Conservation (phyloP, 2,113 vertebrate genomes). For the Colistium nudipinnis region DNA sequence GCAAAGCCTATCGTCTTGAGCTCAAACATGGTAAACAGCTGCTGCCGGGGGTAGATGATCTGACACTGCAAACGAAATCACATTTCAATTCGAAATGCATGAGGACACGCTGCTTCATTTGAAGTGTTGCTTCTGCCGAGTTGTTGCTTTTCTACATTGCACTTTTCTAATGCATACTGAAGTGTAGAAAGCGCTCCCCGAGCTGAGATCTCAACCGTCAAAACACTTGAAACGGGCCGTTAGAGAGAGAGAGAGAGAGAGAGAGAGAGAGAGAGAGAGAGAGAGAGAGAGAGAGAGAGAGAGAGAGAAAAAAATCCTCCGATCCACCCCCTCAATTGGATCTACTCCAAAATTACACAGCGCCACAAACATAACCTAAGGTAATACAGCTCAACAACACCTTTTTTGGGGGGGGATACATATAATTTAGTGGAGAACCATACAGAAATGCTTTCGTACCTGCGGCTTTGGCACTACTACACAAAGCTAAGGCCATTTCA, state of each 20-base stretch:
- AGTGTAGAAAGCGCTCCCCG: not conserved
- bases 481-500: not conserved
- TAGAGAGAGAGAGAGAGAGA: too few species aligned
- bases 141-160: not conserved
- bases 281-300: too few species aligned
- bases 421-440: too few species aligned
- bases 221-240: too few species aligned
- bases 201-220: too few species aligned
- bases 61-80: conserved; percentile 84
- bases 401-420: not conserved
- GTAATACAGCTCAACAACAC: not conserved
- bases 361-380: too few species aligned
- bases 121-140: not conserved
- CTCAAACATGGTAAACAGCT: conserved; percentile 92
- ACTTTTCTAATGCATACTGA: not conserved
- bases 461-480: not conserved
- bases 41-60: conserved; percentile 93
- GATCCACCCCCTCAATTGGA: too few species aligned
- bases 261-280: too few species aligned
- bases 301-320: too few species aligned
- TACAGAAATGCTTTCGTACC: not conserved
- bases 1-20: conserved; percentile 91
- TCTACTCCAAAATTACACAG: too few species aligned
- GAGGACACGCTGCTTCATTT: not conserved
- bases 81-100: not conserved